Base-by-base conservation (phyloP, 37 sponge, comb jelly and placozoan genomes). In the Petrosia ficiformis region DNA sequence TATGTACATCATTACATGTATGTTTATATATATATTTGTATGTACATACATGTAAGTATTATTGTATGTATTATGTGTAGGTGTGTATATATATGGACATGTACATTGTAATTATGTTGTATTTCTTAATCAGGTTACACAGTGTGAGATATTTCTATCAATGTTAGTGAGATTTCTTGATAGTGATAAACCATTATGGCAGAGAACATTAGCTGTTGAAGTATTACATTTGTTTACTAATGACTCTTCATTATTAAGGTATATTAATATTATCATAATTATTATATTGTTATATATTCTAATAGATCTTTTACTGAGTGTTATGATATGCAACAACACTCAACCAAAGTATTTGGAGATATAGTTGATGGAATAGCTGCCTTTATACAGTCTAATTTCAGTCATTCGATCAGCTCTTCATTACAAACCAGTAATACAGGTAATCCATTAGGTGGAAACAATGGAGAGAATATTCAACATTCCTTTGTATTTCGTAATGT, bases 131-230 rank as follows among this genome's bases (percentile, higher is more conserved):
- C 69, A 95, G 96, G 79, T 92, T 8, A 97, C 95, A 0, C 93
- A 97, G 69, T 97, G 98, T 80, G 98, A 97, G 78, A 97, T 97
- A 22, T 97, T 97, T 71, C 75, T 97, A 2, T 92, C 94, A 19
- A 79, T 97, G 68, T 56, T 97, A 67, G 92, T 94, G 29, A 94
- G 84, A 87, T 97, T 97, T 67, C 80, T 97, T 70, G 98, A 97
- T 43, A 33, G 48, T 16, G 95, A 94, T 61, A 88, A 91, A 68
- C 98, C 95, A 16, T 44, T 89, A 48, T 97, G 98, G 98, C 98
- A 97, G 86, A 81, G 92, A 42, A 86, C 86, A 16, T 77, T 97
- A 10, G 94, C 98, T 36, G 73, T 97, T 35, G 98, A 97, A 75
- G 94, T 94, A 16, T 71, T 97, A 0, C 82, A 92, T 48, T 72